Evolutionary conservation across 1,140 invertebrate species (phyloP), one percentile per base, ranked within the genome.

Genomic region (Diorhabda carinulata): DNA sequence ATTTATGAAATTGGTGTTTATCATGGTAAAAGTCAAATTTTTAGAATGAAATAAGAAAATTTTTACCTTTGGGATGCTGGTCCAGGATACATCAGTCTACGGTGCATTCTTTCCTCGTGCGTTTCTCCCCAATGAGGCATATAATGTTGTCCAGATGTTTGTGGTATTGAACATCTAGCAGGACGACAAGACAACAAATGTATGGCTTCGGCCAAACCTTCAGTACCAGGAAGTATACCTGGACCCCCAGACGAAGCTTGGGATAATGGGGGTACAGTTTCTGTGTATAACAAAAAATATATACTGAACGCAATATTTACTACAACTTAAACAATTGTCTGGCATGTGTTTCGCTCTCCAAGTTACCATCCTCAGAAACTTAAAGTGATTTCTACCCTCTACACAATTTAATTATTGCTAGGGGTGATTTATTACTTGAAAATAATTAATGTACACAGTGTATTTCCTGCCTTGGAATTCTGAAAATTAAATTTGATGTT

Each of bases 191-290:
- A 88, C 3, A 89, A 76, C 41, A 90, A 76, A 69, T 88, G 87
- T 73, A 89, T 89, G 5, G 88, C 88, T 80, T 89, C 88, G 4
- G 86, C 85, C 10, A 90, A 81, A 8, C 88, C 88, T 76, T 90
- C 88, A 66, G 88, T 86, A 79, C 86, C 88, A 44, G 85, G 74
- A 9, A 79, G 76, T 43, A 79, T 73, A 77, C 78, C 86, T 78
- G 43, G 81, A 43, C 64, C 63, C 6, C 61, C 8, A 3, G 63
- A 5, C 76, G 57, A 83, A 78, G 66, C 84, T 79, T 69, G 86
- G 3, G 67, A 43, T 10, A 66, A 60, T 57, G 73, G 64, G n/a
- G 68, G 65, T 6, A 72, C 63, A 6, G 84, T 84, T 77, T 88
- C 87, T 84, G 25, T 25, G 25, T 1, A 25, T 25, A 25, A 25